Conservation (phyloP, 1,140 invertebrate genomes). For the Hydropsyche tenuis region DNA sequence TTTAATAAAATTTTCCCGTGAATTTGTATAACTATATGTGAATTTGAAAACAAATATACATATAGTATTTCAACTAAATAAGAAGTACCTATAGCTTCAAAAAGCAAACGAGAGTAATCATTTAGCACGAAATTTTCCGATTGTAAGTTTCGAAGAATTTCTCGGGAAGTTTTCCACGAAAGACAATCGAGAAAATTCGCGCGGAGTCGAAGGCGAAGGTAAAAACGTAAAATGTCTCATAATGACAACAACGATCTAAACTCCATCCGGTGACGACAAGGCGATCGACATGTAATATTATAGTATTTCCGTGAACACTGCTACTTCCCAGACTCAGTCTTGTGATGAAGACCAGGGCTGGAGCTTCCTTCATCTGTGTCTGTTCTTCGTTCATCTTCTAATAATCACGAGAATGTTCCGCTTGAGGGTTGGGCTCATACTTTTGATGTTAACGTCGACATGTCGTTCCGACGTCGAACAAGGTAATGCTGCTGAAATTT, state of each 20-base stretch:
- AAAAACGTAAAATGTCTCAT: constrained; percentile 8
- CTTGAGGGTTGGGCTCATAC: too few relatives aligned
- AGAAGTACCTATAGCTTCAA: too few relatives aligned
- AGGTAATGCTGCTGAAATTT: too few relatives aligned
- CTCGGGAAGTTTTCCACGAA: background rate
- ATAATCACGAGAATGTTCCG: too few relatives aligned
- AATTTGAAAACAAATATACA: too few relatives aligned
- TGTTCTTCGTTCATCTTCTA: too few relatives aligned
- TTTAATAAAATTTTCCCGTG: too few relatives aligned
- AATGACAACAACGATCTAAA: background rate
- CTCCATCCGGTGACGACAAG: background rate
- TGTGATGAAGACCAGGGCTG: background rate
- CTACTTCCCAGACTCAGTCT: constrained; percentile 16
- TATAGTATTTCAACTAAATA: too few relatives aligned
- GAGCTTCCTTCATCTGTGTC: background rate
- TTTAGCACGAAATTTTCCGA: background rate
- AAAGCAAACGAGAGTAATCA: too few relatives aligned
- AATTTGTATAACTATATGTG: too few relatives aligned
- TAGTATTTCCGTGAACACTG: constrained; percentile 7
- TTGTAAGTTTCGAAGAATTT: background rate
- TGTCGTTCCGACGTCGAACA: too few relatives aligned
- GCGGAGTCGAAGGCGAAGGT: constrained; percentile 1
- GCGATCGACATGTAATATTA: background rate
- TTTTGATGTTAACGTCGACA: too few relatives aligned
- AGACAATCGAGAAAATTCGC: background rate